Base-by-base conservation (phyloP, 1,140 invertebrate species). In the Drosophila leontia region DNA sequence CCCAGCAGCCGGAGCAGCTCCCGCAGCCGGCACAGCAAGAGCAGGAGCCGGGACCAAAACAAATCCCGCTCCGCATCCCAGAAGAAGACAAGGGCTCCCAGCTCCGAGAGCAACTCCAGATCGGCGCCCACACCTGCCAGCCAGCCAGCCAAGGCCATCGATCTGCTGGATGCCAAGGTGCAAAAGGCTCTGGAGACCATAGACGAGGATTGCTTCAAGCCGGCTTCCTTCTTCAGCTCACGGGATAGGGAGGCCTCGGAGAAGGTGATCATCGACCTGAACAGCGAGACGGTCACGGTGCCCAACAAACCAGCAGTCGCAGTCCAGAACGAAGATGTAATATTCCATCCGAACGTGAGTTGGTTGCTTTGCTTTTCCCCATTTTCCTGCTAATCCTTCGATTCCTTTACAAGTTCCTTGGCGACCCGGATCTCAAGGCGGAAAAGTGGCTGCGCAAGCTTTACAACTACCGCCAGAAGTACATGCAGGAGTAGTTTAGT, bases 371-470 rank as follows among this genome's bases (percentile, higher is more conserved):
- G 3, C n/a, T 12, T 8, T 35, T 11, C 7, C 5, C 6, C 11
- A 4, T 11, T 1, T 42, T 11, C 9, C 7, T 6, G 12, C 13
- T 19, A 48, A 65, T 29, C 12, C 1, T 19, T 57, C 51, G 6
- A 3, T 7, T 12, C 15, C 80, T 39, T 26, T 2, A 3, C 7
- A 75, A 92, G 92, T 92, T 92, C 42, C 55, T 92, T 26, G 88
- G 88, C 12, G 86, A 92, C 44, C 34, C 83, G 2, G 83, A 88
- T 32, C 35, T 75, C 4, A 92, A 91, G 71, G 64, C 80, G 5
- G 92, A 92, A 29, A 92, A 91, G 65, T 92, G 92, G 92, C 59
- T 91, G 17, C 80, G 90, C 9, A 92, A 92, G 60, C 71, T 92
- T 3, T 92, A 71, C 68, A 88, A 82, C 35, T 92, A 91, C 69